Percentiles rank a stretch among this genome's conserved stretches.
These are phyloP conservation scores for Sympetrum striolatum DNA, from an alignment of 2,888 invertebrate genomes.

Conservation along the genomic window DNA sequence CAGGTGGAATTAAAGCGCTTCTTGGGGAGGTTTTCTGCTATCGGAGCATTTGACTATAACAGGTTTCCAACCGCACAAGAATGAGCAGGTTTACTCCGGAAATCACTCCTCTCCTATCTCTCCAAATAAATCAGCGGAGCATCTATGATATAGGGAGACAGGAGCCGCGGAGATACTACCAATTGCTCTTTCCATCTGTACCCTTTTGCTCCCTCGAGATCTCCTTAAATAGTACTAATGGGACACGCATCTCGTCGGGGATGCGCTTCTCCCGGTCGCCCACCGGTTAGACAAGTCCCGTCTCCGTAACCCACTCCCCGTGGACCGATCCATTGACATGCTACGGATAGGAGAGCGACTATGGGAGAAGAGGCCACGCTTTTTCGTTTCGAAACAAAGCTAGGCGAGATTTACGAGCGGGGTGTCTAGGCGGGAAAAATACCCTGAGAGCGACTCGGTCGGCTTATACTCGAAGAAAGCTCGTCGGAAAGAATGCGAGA, in stretches of 20 bases:
- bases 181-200: neutral
- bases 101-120: neutral
- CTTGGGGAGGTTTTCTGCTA: no score
- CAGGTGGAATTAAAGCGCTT: no score
- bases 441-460: neutral
- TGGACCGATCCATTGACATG: neutral
- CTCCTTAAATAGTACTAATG: neutral
- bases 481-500: neutral
- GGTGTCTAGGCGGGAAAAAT: neutral
- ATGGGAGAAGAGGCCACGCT: neutral
- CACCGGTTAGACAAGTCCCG: neutral
- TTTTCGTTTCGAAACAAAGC: conserved; percentile 23
- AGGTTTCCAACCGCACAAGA: no score
- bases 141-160: neutral
- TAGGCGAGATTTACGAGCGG: neutral
- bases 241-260: neutral
- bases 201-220: neutral
- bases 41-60: no score
- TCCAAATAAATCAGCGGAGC: neutral
- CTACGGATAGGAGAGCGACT: neutral
- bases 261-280: neutral
- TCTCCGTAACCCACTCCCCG: neutral
- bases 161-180: neutral
- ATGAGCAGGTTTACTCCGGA: no score
- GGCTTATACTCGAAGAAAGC: neutral